Conservation (phyloP, 2,113 vertebrate species). For the Rhabdornis inornatus region DNA sequence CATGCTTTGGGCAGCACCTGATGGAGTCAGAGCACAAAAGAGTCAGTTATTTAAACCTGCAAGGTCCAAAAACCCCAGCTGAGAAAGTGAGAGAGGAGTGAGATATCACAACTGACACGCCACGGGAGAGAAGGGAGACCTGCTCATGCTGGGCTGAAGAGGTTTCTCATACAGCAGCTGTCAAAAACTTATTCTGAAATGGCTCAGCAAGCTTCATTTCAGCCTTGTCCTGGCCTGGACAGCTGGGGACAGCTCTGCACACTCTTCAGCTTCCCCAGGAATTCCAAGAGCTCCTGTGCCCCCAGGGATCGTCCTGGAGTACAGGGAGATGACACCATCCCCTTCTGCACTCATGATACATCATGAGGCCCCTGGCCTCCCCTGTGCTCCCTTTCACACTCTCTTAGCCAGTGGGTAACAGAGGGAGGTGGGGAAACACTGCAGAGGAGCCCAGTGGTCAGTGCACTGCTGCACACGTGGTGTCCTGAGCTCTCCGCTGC, state of each 20-base stretch:
- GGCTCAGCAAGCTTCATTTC: neutral
- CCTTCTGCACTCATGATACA: rapidly evolving
- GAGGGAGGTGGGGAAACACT: rapidly evolving
- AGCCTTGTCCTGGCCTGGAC: neutral
- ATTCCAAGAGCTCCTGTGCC: neutral
- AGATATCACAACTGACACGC: neutral
- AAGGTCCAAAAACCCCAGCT: neutral
- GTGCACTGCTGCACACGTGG: rapidly evolving
- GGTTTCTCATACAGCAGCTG: neutral
- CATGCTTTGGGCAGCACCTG: neutral
- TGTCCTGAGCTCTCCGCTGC: neutral
- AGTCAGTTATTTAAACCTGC: neutral
- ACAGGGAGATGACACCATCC: neutral
- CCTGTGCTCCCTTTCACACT: neutral
- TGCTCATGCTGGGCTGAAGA: neutral
- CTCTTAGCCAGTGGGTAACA: neutral
- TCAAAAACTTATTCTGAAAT: neutral
- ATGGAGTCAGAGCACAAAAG: neutral
- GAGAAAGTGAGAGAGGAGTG: neutral
- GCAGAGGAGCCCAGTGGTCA: neutral
- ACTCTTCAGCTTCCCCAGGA: neutral
- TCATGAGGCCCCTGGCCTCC: neutral
- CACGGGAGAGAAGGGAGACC: neutral
- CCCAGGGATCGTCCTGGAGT: neutral
- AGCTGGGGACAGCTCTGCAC: neutral